These are phyloP conservation scores for Ptychadena robeensis DNA, from an alignment of 2,797 vertebrate genomes.

Conservation along the genomic window DNA sequence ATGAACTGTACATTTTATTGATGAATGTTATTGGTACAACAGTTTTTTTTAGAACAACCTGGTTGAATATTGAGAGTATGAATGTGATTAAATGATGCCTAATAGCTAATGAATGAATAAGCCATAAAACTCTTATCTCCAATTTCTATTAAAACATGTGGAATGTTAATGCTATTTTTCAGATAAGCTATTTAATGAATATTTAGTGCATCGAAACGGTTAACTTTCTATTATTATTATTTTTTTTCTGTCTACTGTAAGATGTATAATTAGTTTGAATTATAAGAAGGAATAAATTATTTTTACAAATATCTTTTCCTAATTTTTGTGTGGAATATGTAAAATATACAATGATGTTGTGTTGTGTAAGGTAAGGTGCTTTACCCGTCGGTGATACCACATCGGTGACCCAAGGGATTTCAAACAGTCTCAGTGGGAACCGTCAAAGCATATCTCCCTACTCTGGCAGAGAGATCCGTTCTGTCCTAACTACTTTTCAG, in stretches of 20 bases:
- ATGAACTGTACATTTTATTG: neutral
- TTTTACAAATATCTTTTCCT: constrained; percentile 22
- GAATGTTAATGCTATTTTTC: constrained; percentile 13
- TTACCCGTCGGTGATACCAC: too few species aligned
- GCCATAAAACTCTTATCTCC: neutral
- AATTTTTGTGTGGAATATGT: neutral
- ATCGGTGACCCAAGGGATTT: too few species aligned
- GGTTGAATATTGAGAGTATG: neutral
- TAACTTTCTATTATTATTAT: neutral
- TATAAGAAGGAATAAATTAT: constrained; percentile 18
- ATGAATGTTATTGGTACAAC: neutral
- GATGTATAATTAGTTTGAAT: constrained; percentile 26
- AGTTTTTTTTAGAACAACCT: too few species aligned
- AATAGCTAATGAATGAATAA: neutral
- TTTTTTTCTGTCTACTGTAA: neutral
- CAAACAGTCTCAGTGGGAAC: too few species aligned
- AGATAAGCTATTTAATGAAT: constrained; percentile 40
- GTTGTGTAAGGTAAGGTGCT: too few species aligned
- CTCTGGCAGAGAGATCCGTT: too few species aligned
- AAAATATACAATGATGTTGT: too few species aligned
- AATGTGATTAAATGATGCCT: neutral
- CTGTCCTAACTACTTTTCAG: too few species aligned
- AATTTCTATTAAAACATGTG: neutral
- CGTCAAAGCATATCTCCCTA: too few species aligned
- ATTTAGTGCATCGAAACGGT: neutral